Conservation (phyloP, 2,113 vertebrate genomes). For the Erinaceus europaeus region DNA sequence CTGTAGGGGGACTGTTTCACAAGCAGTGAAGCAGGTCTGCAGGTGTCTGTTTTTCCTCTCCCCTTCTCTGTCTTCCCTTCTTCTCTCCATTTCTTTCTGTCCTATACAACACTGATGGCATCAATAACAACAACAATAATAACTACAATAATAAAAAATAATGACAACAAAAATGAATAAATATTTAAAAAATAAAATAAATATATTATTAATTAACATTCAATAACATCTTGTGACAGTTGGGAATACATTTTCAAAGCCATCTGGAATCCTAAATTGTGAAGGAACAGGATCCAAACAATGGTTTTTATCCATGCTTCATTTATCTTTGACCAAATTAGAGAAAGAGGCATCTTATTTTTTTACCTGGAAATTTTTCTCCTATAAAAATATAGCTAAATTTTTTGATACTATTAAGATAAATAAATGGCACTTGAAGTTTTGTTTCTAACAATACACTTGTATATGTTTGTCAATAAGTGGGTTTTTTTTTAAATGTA, state of each 20-base stretch:
- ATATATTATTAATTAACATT: too few relatives aligned
- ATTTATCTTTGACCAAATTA: slow-evolving; percentile 55
- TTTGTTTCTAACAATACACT: background rate
- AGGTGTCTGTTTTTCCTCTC: too few relatives aligned
- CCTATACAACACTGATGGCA: too few relatives aligned
- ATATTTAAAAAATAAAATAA: too few relatives aligned
- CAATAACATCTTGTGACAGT: slow-evolving; percentile 41
- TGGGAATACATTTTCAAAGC: slow-evolving; percentile 30
- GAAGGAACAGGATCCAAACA: background rate
- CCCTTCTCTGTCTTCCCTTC: too few relatives aligned
- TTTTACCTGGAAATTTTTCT: background rate
- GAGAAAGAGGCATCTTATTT: background rate
- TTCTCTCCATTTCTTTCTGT: too few relatives aligned
- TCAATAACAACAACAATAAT: too few relatives aligned
- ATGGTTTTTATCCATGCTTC: background rate
- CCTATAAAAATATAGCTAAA: background rate
- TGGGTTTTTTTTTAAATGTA: background rate
- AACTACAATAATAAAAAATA: too few relatives aligned
- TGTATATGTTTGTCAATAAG: background rate
- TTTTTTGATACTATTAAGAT: background rate
- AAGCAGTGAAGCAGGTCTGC: too few relatives aligned
- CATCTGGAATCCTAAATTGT: slow-evolving; percentile 4
- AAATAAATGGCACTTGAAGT: background rate
- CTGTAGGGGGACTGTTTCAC: too few relatives aligned
- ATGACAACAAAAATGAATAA: too few relatives aligned